Percentiles rank a stretch among this genome's conserved stretches.
phyloP scores from a whole-genome alignment of 1,140 invertebrate genomes.

The Neodiprion virginianus region DNA sequence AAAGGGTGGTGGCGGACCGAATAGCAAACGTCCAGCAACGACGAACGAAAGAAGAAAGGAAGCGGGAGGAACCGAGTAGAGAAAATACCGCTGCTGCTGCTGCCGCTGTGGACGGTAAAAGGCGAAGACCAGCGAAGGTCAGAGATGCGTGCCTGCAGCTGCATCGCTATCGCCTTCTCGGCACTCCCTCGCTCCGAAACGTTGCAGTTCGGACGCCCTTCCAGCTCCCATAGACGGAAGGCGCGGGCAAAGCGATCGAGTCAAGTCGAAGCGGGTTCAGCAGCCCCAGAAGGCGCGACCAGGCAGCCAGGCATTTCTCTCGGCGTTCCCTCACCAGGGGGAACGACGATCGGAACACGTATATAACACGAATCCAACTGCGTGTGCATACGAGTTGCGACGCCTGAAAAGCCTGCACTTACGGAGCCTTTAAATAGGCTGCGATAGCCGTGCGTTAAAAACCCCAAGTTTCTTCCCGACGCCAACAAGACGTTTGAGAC shows the following conservation, averaged over 20 bases:
- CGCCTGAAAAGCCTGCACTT: too few species aligned
- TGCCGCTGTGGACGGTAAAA: neutral
- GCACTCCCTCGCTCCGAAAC: neutral
- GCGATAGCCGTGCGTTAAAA: too few species aligned
- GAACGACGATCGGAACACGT: neutral
- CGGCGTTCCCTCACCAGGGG: neutral
- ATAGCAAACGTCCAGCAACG: too few species aligned
- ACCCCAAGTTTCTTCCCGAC: too few species aligned
- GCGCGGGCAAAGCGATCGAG: neutral
- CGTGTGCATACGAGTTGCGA: neutral
- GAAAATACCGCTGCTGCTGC: too few species aligned
- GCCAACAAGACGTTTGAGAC: too few species aligned
- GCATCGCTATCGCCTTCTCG: neutral
- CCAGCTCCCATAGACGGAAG: slow-evolving; percentile 3
- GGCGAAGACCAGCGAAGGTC: slow-evolving; percentile 2
- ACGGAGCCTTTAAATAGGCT: too few species aligned
- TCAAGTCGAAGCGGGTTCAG: slow-evolving; percentile 7
- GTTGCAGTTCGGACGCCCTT: slow-evolving; percentile 8
- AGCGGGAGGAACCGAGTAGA: too few species aligned
- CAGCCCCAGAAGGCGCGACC: slow-evolving; percentile 1
- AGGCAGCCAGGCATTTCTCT: slow-evolving; percentile 9
- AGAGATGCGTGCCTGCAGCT: slow-evolving; percentile 16
- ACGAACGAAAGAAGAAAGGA: too few species aligned
- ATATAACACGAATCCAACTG: neutral
- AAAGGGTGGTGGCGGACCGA: too few species aligned